phyloP scores from a whole-genome alignment of 2,888 invertebrate species.

The Serripes groenlandicus region DNA sequence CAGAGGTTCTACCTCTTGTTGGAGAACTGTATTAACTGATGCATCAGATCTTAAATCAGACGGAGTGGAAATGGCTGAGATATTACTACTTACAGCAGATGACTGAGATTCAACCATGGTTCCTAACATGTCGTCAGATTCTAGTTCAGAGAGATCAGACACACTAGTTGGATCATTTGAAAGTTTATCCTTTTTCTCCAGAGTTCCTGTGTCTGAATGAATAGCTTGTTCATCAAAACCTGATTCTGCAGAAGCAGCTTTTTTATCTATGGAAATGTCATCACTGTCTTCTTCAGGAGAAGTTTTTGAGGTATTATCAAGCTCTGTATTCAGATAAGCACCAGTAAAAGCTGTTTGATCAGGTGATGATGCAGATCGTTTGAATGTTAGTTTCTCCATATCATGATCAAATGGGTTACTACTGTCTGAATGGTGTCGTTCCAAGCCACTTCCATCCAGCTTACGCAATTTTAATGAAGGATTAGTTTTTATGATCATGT shows the following conservation, averaged over 20 bases:
- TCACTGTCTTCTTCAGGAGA: conserved; percentile 30
- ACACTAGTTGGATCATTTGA: conserved; percentile 66
- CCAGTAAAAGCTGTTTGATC: conserved; percentile 59
- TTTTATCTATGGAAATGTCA: conserved; percentile 57
- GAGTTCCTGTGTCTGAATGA: conserved; percentile 67
- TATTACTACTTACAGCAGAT: conserved; percentile 64
- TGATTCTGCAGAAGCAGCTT: conserved; percentile 69
- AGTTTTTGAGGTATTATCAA: conserved; percentile 46
- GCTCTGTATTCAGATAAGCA: conserved; percentile 43
- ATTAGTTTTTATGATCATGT: conserved; percentile 96
- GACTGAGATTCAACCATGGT: conserved; percentile 70
- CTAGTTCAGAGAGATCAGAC: conserved; percentile 64
- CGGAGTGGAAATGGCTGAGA: conserved; percentile 70
- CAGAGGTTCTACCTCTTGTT: conserved; percentile 68
- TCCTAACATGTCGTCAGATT: conserved; percentile 63
- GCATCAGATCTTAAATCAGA: conserved; percentile 72
- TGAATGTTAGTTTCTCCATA: conserved; percentile 44
- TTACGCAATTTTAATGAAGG: conserved; percentile 85
- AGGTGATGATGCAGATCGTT: conserved; percentile 66
- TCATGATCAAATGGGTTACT: conserved; percentile 53
- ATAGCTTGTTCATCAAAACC: conserved; percentile 73
- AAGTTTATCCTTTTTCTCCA: conserved; percentile 64
- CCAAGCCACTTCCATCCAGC: conserved; percentile 62
- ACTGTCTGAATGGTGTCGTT: conserved; percentile 69
- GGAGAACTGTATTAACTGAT: conserved; percentile 71